Percentiles rank a stretch among this genome's conserved stretches.
Conservation (phyloP, 2,888 invertebrate species). For the Nomada goodeniana region DNA sequence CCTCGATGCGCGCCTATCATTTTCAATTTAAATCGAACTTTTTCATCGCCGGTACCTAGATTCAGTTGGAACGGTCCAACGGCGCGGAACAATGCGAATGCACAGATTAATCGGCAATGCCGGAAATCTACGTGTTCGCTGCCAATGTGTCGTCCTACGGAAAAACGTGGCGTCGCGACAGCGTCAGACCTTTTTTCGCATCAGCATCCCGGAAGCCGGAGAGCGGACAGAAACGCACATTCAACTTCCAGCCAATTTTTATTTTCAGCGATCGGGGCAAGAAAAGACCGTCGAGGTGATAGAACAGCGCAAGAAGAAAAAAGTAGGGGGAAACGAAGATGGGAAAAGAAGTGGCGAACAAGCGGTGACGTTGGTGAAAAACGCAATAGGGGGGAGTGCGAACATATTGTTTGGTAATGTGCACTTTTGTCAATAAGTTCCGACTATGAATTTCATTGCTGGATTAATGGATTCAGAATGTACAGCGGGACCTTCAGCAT, state of each 20-base stretch:
- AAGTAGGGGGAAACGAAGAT: not conserved
- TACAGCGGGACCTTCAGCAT: no score
- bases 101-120: constrained; percentile 47
- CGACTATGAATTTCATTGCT: no score
- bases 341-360: not conserved
- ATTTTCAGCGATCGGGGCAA: not conserved
- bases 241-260: constrained; percentile 48
- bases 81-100: constrained; percentile 36
- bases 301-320: constrained; percentile 12
- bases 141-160: constrained; percentile 52
- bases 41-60: constrained; percentile 28
- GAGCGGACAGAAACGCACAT: constrained; percentile 33
- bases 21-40: constrained; percentile 32
- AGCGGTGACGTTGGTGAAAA: not conserved
- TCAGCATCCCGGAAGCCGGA: constrained; percentile 27
- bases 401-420: not conserved
- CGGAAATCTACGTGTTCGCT: constrained; percentile 43
- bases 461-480: no score
- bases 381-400: not conserved
- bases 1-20: not conserved
- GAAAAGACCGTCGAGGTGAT: not conserved
- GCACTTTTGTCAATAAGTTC: not conserved
- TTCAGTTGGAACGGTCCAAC: constrained; percentile 19
- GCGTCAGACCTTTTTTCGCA: constrained; percentile 45
- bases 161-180: constrained; percentile 38